Evolutionary conservation across 92 coral and sea anemone species (phyloP).

Genomic region (Epizoanthus illoricatus): DNA sequence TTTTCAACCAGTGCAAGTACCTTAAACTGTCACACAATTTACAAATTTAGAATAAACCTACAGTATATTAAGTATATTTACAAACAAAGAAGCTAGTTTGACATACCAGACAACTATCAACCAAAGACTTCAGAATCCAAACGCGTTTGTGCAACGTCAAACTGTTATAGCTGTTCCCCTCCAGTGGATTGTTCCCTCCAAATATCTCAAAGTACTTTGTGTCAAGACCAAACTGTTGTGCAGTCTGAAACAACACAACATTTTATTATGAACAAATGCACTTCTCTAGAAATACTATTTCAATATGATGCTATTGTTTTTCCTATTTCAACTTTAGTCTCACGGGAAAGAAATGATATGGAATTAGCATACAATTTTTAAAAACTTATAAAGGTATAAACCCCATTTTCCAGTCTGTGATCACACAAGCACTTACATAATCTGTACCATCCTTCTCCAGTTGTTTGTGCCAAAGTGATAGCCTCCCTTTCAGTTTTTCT

Average conservation of each 20-base stretch:
- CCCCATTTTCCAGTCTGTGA: too few relatives aligned
- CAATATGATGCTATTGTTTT: too few relatives aligned
- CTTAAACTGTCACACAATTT: not conserved
- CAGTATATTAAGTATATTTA: not conserved
- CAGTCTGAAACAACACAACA: conserved; percentile 51
- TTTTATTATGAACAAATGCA: too few relatives aligned
- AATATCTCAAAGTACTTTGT: conserved; percentile 69
- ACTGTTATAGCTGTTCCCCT: conserved; percentile 69
- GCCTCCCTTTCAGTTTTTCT: conserved; percentile 77
- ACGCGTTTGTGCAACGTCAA: conserved; percentile 84
- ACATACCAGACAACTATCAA: conserved; percentile 92
- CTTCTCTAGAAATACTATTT: too few relatives aligned
- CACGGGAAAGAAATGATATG: too few relatives aligned
- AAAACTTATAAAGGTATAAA: too few relatives aligned
- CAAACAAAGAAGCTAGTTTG: not conserved
- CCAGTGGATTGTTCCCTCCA: conserved; percentile 76
- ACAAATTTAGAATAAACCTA: not conserved
- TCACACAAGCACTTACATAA: conserved; percentile 52
- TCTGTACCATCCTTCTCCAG: conserved; percentile 77
- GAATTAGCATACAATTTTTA: too few relatives aligned
- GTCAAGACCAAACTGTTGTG: conserved; percentile 79
- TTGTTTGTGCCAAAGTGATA: conserved; percentile 78
- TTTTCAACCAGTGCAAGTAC: too few relatives aligned
- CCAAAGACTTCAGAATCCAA: conserved; percentile 86
- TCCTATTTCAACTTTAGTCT: too few relatives aligned